Evolutionary conservation across 2,113 vertebrate genomes (phyloP), one percentile per base, ranked within the genome.

Genomic region (Sinocyclocheilus anophthalmus): DNA sequence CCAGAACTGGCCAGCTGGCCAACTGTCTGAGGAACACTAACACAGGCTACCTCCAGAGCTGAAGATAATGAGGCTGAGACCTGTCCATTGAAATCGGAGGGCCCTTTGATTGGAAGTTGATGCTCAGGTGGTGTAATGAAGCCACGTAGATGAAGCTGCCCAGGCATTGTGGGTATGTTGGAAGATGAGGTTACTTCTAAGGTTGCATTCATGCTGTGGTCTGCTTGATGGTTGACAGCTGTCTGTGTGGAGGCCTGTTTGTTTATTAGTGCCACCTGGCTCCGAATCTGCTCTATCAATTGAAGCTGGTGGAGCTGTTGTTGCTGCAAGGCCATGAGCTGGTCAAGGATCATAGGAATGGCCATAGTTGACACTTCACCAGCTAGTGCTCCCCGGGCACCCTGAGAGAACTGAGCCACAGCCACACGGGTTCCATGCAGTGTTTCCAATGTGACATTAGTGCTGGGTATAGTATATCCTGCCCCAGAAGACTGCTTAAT

Each of bases 261-360:
- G 91, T 96, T 97, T 96, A 99, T 99, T 92, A 97, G 93, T 2
- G 97, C 96, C 90, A 99, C 97, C 89, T 99, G 98, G 89, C 96
- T 98, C 81, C 97, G 97, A 88, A 99, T 99, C 93, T 99, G 98
- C 93, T 99, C 98, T 0, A 99, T 99, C 53, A 99, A 94, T 95
- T 99, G 97, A 85, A 99, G 96, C 94, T 99, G 98, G 90, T 98
- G 97, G 39, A 99, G 96, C 92, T 99, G 98, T 90, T 99, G 98
- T 91, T 99, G 98, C 91, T 99, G 98, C 69, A 99, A 92, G 10
- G 98, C 97, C 96, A 99, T 95, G 77, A 99, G 94, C 93, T 99
- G 98, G 91, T 99, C 98, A 88, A 99, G 94, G 88, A 99, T 99
- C 96, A 98, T 95, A 65, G 98, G 98, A 81, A 99, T 96, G 81